Base-by-base conservation (phyloP, 2,797 vertebrate species). In the Eupleurogrammus muticus region DNA sequence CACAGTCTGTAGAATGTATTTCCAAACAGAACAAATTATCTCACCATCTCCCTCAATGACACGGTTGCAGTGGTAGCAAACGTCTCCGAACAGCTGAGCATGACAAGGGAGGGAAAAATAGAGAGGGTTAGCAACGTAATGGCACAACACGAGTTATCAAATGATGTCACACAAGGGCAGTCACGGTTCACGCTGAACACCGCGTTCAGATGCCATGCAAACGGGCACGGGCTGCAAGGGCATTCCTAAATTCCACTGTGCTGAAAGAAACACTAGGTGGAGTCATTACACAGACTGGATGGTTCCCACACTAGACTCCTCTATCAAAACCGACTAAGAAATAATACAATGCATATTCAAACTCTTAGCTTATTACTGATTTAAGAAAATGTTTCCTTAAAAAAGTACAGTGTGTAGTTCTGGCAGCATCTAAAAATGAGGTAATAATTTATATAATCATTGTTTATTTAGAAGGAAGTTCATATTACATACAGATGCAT, bases 31-130 rank as follows among this genome's bases (percentile, higher is more conserved):
- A 49, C 5, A 24, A 34, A 13, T 2, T 73, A 82, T 61, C 96
- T 95, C 80, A 99, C 96, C 97, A 59, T 99, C 97, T 85, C 97
- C 97, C 93, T 99, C 97, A 84, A 98, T 99, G 13, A 98, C 97
- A 80, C 95, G 96, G 66, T 98, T 99, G 93, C 97, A 98, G 84
- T 98, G 97, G 93, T 97, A 98, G 87, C 97, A 99, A 77, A 99
- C 97, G 80, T 99, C 97, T 76, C 97, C 97, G 32, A 98, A 99
- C 0, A 99, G 95, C 97, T 99, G 92, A 57, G 86, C 61, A 77
- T 46, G 66, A 73, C 1, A 21, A 71, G 23, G 38, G 59, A 16
- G 75, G 63, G 83, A 47, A 82, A 66, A 63, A n/a, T 12, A 72
- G 9, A 71, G 16, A 70, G 42, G 23, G 47, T 82, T 32, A 89